Evolutionary conservation across 2,113 vertebrate species (phyloP).

Genomic region (Pipra filicauda): DNA sequence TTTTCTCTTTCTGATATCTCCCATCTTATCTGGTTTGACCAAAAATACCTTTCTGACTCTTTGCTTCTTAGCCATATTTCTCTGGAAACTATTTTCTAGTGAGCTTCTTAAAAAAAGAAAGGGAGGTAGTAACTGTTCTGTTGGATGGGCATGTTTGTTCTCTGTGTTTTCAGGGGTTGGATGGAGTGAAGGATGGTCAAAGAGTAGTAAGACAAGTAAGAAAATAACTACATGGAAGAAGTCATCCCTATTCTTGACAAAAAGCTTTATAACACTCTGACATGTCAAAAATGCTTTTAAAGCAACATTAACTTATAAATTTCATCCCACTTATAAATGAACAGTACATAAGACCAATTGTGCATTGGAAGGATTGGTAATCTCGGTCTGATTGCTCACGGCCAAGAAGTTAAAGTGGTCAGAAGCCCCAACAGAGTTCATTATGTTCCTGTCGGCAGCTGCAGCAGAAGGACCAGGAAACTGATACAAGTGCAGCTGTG

Average conservation of each 20-base stretch:
- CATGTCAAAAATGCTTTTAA: background rate
- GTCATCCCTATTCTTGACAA: background rate
- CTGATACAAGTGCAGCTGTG: background rate
- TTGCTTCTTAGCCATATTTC: background rate
- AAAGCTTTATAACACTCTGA: background rate
- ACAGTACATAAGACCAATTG: background rate
- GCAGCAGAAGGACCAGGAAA: background rate
- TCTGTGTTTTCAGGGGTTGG: accelerated
- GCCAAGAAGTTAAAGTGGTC: background rate
- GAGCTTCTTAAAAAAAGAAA: background rate
- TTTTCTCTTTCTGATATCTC: background rate
- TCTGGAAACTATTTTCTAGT: background rate
- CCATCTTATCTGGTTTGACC: background rate
- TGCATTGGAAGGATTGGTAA: background rate
- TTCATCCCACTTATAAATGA: background rate
- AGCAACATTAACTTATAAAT: background rate
- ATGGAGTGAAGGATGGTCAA: background rate
- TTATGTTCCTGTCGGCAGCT: background rate
- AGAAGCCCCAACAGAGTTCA: background rate
- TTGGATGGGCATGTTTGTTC: accelerated
- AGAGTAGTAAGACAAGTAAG: background rate
- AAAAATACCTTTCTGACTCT: background rate
- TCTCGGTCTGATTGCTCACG: background rate
- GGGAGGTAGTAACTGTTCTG: background rate
- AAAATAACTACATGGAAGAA: background rate